A percentile compares a stretch with the other conserved stretches of the same genome.
Conservation (phyloP, 2,113 vertebrate species). For the Hassar affinis region DNA sequence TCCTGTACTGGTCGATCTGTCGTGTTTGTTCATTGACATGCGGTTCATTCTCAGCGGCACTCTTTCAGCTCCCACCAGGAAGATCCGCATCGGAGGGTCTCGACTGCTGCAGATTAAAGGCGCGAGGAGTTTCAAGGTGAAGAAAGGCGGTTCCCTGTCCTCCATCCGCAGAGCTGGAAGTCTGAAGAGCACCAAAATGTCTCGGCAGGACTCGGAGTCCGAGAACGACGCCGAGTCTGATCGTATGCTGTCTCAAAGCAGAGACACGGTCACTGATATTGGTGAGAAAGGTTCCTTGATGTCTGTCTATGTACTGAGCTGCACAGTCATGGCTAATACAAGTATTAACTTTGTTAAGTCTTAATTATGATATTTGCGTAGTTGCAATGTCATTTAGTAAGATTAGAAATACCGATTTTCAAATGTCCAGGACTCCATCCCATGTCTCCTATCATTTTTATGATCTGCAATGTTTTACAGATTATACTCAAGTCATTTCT, state of each 20-base stretch:
- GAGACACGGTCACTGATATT: constrained; percentile 97
- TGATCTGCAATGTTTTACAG: background rate
- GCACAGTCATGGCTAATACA: background rate
- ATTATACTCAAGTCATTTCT: background rate
- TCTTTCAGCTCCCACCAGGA: constrained; percentile 83
- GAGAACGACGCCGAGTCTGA: constrained; percentile 89
- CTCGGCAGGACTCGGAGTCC: constrained; percentile 97
- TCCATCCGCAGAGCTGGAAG: constrained; percentile 95
- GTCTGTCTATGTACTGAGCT: background rate
- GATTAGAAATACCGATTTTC: too few relatives aligned
- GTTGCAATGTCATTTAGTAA: too few relatives aligned
- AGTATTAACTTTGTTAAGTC: too few relatives aligned
- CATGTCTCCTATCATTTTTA: background rate
- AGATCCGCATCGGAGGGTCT: constrained; percentile 95
- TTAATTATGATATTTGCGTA: too few relatives aligned
- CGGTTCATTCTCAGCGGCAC: constrained; percentile 33
- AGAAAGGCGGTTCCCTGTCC: constrained; percentile 96
- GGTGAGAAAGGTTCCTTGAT: constrained; percentile 65
- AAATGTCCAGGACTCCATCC: background rate
- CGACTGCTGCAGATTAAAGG: constrained; percentile 99
- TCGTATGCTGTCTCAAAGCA: constrained; percentile 90
- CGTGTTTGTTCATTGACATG: background rate
- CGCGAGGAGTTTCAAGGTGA: constrained; percentile 95
- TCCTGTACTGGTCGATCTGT: background rate
- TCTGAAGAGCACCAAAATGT: constrained; percentile 98